A percentile compares a stretch with the other conserved stretches of the same genome.
Evolutionary conservation across 64 coral and sea anemone species (phyloP).

Genomic region (Cladopsammia gracilis): DNA sequence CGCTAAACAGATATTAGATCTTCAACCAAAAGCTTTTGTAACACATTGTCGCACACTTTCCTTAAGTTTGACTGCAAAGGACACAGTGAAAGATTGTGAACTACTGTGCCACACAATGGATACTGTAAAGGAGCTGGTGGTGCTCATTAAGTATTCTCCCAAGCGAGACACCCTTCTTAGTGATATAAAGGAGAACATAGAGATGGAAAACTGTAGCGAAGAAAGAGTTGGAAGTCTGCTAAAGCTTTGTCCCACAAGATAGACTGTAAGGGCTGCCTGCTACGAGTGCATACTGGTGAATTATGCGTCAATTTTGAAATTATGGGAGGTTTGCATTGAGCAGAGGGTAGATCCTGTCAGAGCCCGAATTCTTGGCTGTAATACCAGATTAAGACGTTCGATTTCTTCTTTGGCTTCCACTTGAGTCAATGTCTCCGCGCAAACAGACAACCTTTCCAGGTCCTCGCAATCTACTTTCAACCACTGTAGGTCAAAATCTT

Average conservation of each 20-base stretch:
- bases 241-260: too few relatives aligned
- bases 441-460: too few relatives aligned
- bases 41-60: slow-evolving; percentile 73
- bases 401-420: slow-evolving; percentile 60
- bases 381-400: too few relatives aligned
- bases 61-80: slow-evolving; percentile 20
- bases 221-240: too few relatives aligned
- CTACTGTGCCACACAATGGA: slow-evolving; percentile 53
- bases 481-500: slow-evolving; percentile 47
- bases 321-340: slow-evolving; percentile 39
- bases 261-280: neutral
- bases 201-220: neutral
- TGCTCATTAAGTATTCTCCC: slow-evolving; percentile 54
- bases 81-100: slow-evolving; percentile 40
- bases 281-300: slow-evolving; percentile 30
- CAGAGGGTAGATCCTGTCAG: slow-evolving; percentile 25
- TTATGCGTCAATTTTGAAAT: slow-evolving; percentile 23
- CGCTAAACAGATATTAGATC: slow-evolving; percentile 29
- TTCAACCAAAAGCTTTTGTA: slow-evolving; percentile 52
- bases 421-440: slow-evolving; percentile 43
- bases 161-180: slow-evolving; percentile 57
- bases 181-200: too few relatives aligned
- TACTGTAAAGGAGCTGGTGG: slow-evolving; percentile 51
- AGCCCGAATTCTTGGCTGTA: slow-evolving; percentile 32
- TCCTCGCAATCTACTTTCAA: slow-evolving; percentile 52